Percentiles rank a stretch among this genome's conserved stretches.
Conservation (phyloP, 2,113 vertebrate species). For the Coreoperca whiteheadi region DNA sequence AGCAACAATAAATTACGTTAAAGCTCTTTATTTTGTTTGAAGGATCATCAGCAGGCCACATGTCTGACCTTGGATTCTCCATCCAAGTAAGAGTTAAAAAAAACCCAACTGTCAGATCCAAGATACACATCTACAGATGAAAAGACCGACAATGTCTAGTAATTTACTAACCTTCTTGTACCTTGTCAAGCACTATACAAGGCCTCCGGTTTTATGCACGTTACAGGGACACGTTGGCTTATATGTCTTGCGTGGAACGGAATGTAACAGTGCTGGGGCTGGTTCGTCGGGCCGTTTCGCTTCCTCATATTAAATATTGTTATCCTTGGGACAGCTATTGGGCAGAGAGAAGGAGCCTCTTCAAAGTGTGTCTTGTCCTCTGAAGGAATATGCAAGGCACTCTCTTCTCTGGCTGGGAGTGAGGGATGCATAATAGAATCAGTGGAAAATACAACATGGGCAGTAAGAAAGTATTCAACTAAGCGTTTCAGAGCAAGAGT, state of each 20-base stretch:
- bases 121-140: neutral
- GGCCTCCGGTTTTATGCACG: constrained; percentile 33
- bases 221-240: constrained; percentile 32
- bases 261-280: constrained; percentile 27
- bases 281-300: constrained; percentile 34
- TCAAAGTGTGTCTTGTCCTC: constrained; percentile 33
- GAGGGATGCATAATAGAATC: constrained; percentile 24
- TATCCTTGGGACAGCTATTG: constrained; percentile 31
- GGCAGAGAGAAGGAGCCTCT: constrained; percentile 10
- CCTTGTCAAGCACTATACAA: neutral
- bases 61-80: neutral
- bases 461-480: neutral
- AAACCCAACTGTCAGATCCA: neutral
- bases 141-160: neutral
- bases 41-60: neutral
- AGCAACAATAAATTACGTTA: constrained; percentile 7
- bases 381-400: neutral
- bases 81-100: neutral
- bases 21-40: neutral
- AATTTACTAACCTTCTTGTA: constrained; percentile 12
- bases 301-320: constrained; percentile 32
- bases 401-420: neutral
- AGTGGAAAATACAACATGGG: constrained; percentile 15
- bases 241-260: constrained; percentile 43
- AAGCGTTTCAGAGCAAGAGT: neutral